phyloP scores from a whole-genome alignment of 1,140 invertebrate genomes.

The Planococcus citri region DNA sequence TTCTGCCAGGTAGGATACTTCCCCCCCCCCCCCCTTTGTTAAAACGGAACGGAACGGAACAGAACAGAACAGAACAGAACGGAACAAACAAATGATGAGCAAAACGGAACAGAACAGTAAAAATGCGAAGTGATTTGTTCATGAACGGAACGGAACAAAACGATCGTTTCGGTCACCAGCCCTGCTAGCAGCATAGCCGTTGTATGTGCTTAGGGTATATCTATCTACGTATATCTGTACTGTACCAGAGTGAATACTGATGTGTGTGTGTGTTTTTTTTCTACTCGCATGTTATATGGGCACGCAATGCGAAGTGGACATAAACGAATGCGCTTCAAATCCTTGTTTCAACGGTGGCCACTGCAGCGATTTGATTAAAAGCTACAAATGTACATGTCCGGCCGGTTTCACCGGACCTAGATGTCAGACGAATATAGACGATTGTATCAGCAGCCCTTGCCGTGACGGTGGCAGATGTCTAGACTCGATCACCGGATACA shows the following conservation, averaged over 20 bases:
- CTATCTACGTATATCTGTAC: not conserved
- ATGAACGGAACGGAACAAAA: no score
- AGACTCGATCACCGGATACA: slow-evolving; percentile 71
- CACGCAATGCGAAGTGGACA: slow-evolving; percentile 80
- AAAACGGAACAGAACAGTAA: no score
- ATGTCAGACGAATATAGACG: slow-evolving; percentile 82
- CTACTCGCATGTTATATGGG: slow-evolving; percentile 68
- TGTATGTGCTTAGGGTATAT: no score
- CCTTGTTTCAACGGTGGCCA: slow-evolving; percentile 77
- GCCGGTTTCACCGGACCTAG: slow-evolving; percentile 71
- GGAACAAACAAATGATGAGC: no score
- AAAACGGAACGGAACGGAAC: no score
- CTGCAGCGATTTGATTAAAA: slow-evolving; percentile 75
- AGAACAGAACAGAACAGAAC: no score
- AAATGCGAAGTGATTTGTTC: no score
- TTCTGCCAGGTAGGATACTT: no score
- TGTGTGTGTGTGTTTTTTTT: slow-evolving; percentile 28
- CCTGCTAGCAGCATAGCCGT: no score
- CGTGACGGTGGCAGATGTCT: slow-evolving; percentile 73
- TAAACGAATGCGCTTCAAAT: slow-evolving; percentile 79
- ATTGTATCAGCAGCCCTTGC: slow-evolving; percentile 73
- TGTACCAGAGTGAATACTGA: not conserved
- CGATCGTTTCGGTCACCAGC: no score
- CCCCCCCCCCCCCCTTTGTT: no score
- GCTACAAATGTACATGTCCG: slow-evolving; percentile 72